Evolutionary conservation across 2,888 invertebrate species (phyloP), one percentile per base, ranked within the genome.

Genomic region (Euzophera pinguis): DNA sequence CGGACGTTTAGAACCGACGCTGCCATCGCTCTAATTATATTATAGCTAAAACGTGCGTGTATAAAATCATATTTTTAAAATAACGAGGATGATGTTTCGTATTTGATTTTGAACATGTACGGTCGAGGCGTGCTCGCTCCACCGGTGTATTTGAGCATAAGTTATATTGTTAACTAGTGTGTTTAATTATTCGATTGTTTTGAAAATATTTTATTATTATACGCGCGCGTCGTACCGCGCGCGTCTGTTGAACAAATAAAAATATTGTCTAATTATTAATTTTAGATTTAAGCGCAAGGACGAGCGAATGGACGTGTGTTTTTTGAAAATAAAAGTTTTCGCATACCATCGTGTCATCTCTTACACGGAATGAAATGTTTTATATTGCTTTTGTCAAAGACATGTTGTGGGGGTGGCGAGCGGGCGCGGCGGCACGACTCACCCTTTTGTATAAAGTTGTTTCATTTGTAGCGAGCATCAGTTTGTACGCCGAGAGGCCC

Each of bases 111-210:
- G 73, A 69, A 65, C 71, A 65, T 68, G 77, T 63, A 65, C 66
- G 71, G 71, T 65, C 61, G 73, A 63, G 67, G 62, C 58, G 64
- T 65, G 71, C 71, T 65, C 64, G 61, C 65, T 60, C 69, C 75
- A 59, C 73, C 69, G 62, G 70, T 72, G 81, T 76, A 76, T 72
- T 75, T 74, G 84, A 78, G 73, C 84, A 81, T 81, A 75, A 85
- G 78, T 83, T 82, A 81, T 78, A 78, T 90, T 90, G 90, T 90
- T 90, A 86, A 89, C 90, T 89, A 90, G 90, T 90, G 90, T 89
- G 89, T 90, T 89, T 89, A 89, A 88, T 87, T 88, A 88, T 90
- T 89, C 89, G 89, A 90, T 90, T 89, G 90, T 89, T 90, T 89
- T 90, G 84, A 89, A 87, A 90, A 87, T 87, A 86, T 87, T 89